Conservation (phyloP, 2,888 invertebrate species). For the Zygaena filipendulae region DNA sequence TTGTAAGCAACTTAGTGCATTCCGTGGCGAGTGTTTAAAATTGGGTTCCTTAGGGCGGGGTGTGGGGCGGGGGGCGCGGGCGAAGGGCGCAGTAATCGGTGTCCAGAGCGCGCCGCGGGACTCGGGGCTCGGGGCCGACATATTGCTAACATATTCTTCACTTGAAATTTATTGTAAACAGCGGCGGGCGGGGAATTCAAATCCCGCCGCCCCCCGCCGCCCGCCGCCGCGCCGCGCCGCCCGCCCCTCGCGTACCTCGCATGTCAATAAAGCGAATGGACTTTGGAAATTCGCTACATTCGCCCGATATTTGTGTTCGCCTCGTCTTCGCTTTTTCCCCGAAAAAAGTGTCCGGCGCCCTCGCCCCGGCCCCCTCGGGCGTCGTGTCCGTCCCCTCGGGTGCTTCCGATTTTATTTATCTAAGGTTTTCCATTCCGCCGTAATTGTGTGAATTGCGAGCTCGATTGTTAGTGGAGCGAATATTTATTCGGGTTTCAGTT, state of each 20-base stretch:
- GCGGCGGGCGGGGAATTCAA: slow-evolving; percentile 53
- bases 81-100: slow-evolving; percentile 37
- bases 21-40: slow-evolving; percentile 47
- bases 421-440: slow-evolving; percentile 62
- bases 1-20: slow-evolving; percentile 53
- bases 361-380: slow-evolving; percentile 17
- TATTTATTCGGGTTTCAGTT: slow-evolving; percentile 62
- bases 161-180: slow-evolving; percentile 65
- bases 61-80: slow-evolving; percentile 24
- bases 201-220: slow-evolving; percentile 23
- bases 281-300: slow-evolving; percentile 63
- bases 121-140: slow-evolving; percentile 25
- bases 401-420: slow-evolving; percentile 63
- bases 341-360: slow-evolving; percentile 29
- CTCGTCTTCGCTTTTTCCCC: slow-evolving; percentile 50
- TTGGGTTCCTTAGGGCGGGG: slow-evolving; percentile 28
- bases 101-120: slow-evolving; percentile 22
- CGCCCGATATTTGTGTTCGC: slow-evolving; percentile 56
- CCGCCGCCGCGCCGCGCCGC: slow-evolving; percentile 18
- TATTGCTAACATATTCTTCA: slow-evolving; percentile 63
- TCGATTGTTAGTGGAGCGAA: slow-evolving; percentile 63
- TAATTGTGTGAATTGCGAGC: slow-evolving; percentile 63
- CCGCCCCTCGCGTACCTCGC: slow-evolving; percentile 23
- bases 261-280: slow-evolving; percentile 63
- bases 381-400: no score